Evolutionary conservation across 2,888 invertebrate genomes (phyloP), one percentile per base, ranked within the genome.

Genomic region (Clivina fossor): DNA sequence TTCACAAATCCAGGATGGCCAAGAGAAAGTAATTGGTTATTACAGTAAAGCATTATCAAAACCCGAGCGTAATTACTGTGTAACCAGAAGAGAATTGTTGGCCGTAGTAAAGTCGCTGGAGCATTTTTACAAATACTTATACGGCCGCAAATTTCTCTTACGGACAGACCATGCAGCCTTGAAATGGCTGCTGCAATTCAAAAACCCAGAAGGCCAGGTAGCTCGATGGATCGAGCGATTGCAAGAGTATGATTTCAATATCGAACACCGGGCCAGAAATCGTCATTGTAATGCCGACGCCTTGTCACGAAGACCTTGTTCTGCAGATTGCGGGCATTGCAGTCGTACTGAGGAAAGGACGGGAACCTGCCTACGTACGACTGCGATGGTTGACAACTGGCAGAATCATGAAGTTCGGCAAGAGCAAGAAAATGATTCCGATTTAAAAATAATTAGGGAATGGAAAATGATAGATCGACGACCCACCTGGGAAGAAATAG

Each of bases 191-290:
- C 54, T 68, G 19, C 63, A 64, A 22, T 66, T 69, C 22, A 65
- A 66, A 41, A 64, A 65, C 46, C 66, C 67, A 0, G 67, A 69
- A 51, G 68, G 68, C 4, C 67, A 71, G 40, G 50, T 69, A 2
- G 69, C 67, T 7, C 58, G 67, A 48, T 71, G 68, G 67, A 41
- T 69, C 3, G 64, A 69, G 53, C 47, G 59, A 26, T 59, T 68
- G 2, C 64, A 65, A 24, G 59, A 63, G 20, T 68, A 62, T 48
- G 61, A 68, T 22, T 67, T 65, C 33, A 53, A 63, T 7, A 61
- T 66, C 4, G 32, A 62, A 16, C 65, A 66, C 58, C 41, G 66
- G 4, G 28, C 57, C 3, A 63, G 66, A 7, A 57, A 24, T 2
- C 38, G 16, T 18, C 38, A 38, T 38, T 9, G 16, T 16, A 38